phyloP scores from a whole-genome alignment of 2,113 vertebrate genomes.

The Colistium nudipinnis region DNA sequence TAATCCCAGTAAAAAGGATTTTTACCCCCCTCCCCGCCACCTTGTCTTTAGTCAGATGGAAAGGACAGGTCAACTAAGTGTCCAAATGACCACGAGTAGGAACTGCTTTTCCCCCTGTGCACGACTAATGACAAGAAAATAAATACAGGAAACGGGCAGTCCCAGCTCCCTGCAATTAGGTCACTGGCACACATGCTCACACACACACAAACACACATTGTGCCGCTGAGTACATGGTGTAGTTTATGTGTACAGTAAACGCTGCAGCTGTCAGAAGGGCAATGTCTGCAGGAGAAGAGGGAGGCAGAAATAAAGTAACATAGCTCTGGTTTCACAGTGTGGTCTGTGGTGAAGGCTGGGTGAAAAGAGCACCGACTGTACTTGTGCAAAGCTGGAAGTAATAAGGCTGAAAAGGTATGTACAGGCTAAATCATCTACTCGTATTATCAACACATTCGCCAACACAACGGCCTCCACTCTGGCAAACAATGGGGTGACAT shows the following conservation, averaged over 20 bases:
- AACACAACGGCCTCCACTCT: not conserved
- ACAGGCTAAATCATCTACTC: constrained; percentile 10
- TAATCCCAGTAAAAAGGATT: constrained; percentile 40
- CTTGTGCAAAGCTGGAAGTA: constrained; percentile 20
- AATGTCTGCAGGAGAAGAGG: constrained; percentile 23
- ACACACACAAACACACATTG: constrained; percentile 41
- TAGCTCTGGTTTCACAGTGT: constrained; percentile 1
- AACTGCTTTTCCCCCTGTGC: constrained; percentile 43
- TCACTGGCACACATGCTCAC: constrained; percentile 50
- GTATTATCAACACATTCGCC: constrained; percentile 4
- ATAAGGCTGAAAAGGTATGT: constrained; percentile 20
- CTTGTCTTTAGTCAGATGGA: constrained; percentile 35
- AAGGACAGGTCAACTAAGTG: constrained; percentile 40
- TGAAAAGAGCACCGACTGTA: not conserved
- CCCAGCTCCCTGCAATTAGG: constrained; percentile 71
- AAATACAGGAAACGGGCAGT: constrained; percentile 74
- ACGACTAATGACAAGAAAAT: constrained; percentile 71
- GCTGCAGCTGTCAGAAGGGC: constrained; percentile 48
- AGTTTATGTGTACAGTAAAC: constrained; percentile 38
- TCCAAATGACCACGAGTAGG: constrained; percentile 55
- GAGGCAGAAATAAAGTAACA: constrained; percentile 23
- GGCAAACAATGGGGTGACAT: not conserved
- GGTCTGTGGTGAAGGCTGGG: not conserved
- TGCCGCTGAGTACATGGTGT: constrained; percentile 47
- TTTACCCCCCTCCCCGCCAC: constrained; percentile 38